phyloP scores from a whole-genome alignment of 2,113 vertebrate species.

The Empidonax traillii region DNA sequence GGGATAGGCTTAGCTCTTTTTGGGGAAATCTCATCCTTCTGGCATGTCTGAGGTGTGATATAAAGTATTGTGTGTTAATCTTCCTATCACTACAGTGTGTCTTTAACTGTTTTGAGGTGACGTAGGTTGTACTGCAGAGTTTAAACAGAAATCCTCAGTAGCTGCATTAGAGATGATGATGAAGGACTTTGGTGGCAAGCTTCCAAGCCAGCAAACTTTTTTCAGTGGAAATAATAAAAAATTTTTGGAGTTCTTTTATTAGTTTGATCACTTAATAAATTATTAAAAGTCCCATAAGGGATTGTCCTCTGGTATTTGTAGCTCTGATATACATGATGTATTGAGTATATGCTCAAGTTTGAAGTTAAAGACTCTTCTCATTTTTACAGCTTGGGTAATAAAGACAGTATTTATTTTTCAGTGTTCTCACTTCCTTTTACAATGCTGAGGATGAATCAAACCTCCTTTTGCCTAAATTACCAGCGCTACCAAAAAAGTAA shows the following conservation, averaged over 20 bases:
- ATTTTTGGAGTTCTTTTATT: background rate
- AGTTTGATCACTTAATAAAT: background rate
- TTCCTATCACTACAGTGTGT: background rate
- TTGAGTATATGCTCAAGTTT: background rate
- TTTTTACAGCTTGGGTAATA: background rate
- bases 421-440: slow-evolving; percentile 87
- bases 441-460: slow-evolving; percentile 93
- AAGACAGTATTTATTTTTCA: slow-evolving; percentile 56
- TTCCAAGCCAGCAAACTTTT: background rate
- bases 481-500: slow-evolving; percentile 94
- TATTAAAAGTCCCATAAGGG: background rate
- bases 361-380: background rate
- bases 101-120: background rate
- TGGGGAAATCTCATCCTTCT: background rate
- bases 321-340: fast-evolving
- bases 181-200: background rate
- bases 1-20: background rate
- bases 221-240: background rate
- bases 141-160: background rate
- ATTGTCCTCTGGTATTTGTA: background rate
- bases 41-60: background rate
- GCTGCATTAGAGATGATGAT: background rate
- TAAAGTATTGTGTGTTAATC: background rate
- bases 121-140: background rate
- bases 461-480: slow-evolving; percentile 90